Percentiles rank a stretch among this genome's conserved stretches.
Conservation (phyloP, 2,797 vertebrate genomes). For the Galaxias olidus region DNA sequence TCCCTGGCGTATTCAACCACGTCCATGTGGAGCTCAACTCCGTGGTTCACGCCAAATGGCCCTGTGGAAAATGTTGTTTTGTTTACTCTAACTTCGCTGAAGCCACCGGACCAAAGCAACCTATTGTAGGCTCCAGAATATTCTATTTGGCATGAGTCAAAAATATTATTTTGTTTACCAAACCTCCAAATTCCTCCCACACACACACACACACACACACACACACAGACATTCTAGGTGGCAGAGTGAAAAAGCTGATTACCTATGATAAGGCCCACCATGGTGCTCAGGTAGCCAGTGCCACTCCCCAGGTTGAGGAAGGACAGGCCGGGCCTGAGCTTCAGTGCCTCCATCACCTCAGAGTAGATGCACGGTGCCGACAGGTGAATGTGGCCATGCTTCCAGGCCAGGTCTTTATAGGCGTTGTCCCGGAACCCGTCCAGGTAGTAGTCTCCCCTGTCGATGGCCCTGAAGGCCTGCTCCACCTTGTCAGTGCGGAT, state of each 20-base stretch:
- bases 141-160: too few relatives aligned
- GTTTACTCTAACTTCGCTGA: too few relatives aligned
- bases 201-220: slow-evolving; percentile 80
- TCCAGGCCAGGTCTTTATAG: slow-evolving; percentile 86
- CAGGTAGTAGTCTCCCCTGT: slow-evolving; percentile 85
- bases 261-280: slow-evolving; percentile 85
- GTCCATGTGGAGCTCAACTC: slow-evolving; percentile 84
- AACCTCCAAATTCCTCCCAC: too few relatives aligned
- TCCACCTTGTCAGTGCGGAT: slow-evolving; percentile 84
- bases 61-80: slow-evolving; percentile 62
- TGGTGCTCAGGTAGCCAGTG: slow-evolving; percentile 87
- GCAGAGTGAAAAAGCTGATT: too few relatives aligned
- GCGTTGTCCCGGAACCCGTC: slow-evolving; percentile 87
- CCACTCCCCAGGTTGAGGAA: slow-evolving; percentile 88
- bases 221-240: too few relatives aligned
- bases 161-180: too few relatives aligned
- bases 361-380: slow-evolving; percentile 89
- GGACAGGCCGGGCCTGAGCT: slow-evolving; percentile 83
- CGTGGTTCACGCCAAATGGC: slow-evolving; percentile 87
- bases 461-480: slow-evolving; percentile 83
- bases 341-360: slow-evolving; percentile 88
- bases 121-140: too few relatives aligned
- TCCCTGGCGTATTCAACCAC: slow-evolving; percentile 86
- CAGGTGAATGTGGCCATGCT: slow-evolving; percentile 86
- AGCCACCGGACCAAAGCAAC: too few relatives aligned